Base-by-base conservation (phyloP, 64 coral and sea anemone species). In the Dendrophyllia cribrosa region DNA sequence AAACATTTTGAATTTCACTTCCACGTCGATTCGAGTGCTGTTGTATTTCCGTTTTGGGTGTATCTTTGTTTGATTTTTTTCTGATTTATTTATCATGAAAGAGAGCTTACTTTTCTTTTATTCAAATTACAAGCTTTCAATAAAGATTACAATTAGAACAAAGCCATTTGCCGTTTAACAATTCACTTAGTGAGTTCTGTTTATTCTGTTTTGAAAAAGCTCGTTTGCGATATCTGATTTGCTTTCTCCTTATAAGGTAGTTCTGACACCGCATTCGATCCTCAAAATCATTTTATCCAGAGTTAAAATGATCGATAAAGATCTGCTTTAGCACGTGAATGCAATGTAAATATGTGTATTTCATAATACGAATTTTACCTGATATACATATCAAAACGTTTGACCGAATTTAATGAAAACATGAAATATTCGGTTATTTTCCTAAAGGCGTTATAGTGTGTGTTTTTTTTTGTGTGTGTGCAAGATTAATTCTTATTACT, bases 401-500 rank as follows among this genome's bases (percentile, higher is more conserved):
- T 68, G 43, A 84, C 80, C 44, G 12, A 47, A 66, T 84, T 67
- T 49, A 15, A 43, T 49, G 44, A 8, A 44, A 19, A 59, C 24
- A 82, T 45, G 25, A 14, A 16, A 47, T 6, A 82, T 82, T 82
- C 16, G n/a, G 45, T 82, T 82, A 82, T 63, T 82, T 82, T 17
- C 19, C 58, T 14, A 13, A 64, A 64, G 78, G 78, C 58, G 58
- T 17, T 17, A 64, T 13, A 5, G 70, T 34, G 34, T 56, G 5
- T 7, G 46, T 68, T 50, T 19, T 50, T 0, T 20, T n/a, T n/a
- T n/a, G n/a, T 50, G 3, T 66, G 47, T 50, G 66, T 44, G 10
- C 80, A 45, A 48, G 46, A 84, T 84, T 67, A 84, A 68, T 84
- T 62, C 59, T 67, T 59, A 67, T 84, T 84, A 84, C 9, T 16